Evolutionary conservation across 2,888 invertebrate genomes (phyloP).

Genomic region (Epinotia nisella): DNA sequence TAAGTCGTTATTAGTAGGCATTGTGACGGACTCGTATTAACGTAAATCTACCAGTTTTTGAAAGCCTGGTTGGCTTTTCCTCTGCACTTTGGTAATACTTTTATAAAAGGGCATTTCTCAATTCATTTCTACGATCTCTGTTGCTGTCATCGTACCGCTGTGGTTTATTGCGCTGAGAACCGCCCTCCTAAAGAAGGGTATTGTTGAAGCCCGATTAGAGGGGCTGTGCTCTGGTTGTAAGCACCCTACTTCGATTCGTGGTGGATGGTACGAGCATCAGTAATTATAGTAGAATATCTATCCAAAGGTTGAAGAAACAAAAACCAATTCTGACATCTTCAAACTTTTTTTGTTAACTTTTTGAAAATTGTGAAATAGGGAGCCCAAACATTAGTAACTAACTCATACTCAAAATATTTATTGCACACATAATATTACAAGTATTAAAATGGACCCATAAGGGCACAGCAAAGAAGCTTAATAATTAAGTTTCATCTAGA

Average conservation of each 20-base stretch:
- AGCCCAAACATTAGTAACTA: too few species aligned
- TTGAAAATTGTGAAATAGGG: background rate
- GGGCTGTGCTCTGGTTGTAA: background rate
- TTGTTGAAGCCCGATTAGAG: background rate
- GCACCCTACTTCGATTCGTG: background rate
- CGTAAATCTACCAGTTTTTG: background rate
- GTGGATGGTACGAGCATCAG: background rate
- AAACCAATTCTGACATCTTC: background rate
- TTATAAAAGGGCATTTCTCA: constrained; percentile 2
- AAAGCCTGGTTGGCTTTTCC: background rate
- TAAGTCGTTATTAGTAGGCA: background rate
- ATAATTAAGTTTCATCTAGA: too few species aligned
- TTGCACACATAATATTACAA: too few species aligned
- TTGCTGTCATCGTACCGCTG: background rate
- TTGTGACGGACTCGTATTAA: background rate
- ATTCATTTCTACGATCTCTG: constrained; percentile 5
- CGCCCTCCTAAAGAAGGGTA: constrained; percentile 11
- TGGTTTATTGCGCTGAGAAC: constrained; percentile 16
- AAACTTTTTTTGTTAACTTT: background rate
- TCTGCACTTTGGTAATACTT: background rate
- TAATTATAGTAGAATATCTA: background rate
- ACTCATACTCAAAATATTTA: too few species aligned
- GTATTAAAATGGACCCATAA: too few species aligned
- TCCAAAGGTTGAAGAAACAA: background rate
- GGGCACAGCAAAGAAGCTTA: too few species aligned